phyloP scores from a whole-genome alignment of 2,113 vertebrate genomes.

The Irena cyanogastra region DNA sequence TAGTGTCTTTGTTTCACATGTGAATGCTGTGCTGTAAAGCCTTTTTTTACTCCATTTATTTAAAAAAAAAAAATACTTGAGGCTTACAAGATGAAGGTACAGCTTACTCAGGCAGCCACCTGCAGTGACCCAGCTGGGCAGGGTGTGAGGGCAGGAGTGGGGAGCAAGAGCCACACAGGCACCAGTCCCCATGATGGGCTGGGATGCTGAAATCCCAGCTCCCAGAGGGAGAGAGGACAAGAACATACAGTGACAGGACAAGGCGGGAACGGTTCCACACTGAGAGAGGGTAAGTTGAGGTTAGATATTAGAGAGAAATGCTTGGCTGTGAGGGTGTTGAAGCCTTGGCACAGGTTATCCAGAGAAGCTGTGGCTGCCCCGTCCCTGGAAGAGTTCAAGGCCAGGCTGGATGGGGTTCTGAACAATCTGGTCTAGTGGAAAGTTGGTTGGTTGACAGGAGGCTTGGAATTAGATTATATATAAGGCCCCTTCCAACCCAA shows the following conservation, averaged over 20 bases:
- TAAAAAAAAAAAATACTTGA: background rate
- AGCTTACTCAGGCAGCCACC: background rate
- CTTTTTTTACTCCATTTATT: background rate
- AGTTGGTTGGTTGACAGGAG: background rate
- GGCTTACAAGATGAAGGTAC: background rate
- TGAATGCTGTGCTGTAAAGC: background rate
- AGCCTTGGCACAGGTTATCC: background rate
- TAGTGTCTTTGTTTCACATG: background rate
- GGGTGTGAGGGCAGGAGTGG: background rate
- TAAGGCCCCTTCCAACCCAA: background rate
- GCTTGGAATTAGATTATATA: background rate
- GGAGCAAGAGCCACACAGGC: background rate
- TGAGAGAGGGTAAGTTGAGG: background rate
- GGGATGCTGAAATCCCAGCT: background rate
- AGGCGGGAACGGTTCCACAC: background rate
- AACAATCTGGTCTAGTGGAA: background rate
- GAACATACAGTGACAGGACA: too few species aligned
- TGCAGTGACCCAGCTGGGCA: accelerated
- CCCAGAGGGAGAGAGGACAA: background rate
- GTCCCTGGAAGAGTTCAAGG: background rate
- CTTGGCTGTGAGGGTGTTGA: background rate
- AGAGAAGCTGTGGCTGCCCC: background rate
- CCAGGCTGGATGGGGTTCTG: background rate
- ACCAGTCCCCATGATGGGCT: background rate
- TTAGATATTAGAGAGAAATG: background rate